phyloP scores from a whole-genome alignment of 1,140 invertebrate genomes.

The Sarcophaga bullata region DNA sequence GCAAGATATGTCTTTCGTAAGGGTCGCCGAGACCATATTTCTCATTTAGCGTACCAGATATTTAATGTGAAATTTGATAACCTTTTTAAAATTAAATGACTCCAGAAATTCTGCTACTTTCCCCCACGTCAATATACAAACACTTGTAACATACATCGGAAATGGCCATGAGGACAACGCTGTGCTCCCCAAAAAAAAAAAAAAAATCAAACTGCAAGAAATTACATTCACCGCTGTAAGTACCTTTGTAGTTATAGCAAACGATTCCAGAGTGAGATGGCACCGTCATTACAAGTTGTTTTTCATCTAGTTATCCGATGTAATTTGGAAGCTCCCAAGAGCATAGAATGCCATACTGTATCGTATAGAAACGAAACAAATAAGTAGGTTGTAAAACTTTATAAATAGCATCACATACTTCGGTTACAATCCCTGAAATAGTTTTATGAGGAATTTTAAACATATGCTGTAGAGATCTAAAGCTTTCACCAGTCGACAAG shows the following conservation, averaged over 20 bases:
- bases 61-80: too few relatives aligned
- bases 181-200: slow-evolving; percentile 55
- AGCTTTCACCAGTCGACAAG: background rate
- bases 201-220: background rate
- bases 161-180: slow-evolving; percentile 65
- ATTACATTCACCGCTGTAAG: background rate
- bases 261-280: slow-evolving; percentile 56
- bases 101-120: slow-evolving; percentile 63
- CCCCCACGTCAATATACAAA: slow-evolving; percentile 63
- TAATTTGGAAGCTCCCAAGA: slow-evolving; percentile 62
- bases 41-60: too few relatives aligned
- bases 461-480: background rate
- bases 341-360: too few relatives aligned
- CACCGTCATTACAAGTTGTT: slow-evolving; percentile 52
- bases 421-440: background rate
- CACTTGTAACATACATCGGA: slow-evolving; percentile 66
- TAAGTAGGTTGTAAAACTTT: background rate
- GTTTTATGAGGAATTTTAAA: background rate
- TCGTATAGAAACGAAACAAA: background rate
- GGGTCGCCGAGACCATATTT: too few relatives aligned
- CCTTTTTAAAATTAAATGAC: slow-evolving; percentile 32
- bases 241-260: slow-evolving; percentile 65
- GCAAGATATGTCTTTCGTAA: too few relatives aligned
- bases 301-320: slow-evolving; percentile 61
- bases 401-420: slow-evolving; percentile 8